These are phyloP conservation scores for Euspilapteryx auroguttella DNA, from an alignment of 2,888 invertebrate genomes.

Conservation along the genomic window DNA sequence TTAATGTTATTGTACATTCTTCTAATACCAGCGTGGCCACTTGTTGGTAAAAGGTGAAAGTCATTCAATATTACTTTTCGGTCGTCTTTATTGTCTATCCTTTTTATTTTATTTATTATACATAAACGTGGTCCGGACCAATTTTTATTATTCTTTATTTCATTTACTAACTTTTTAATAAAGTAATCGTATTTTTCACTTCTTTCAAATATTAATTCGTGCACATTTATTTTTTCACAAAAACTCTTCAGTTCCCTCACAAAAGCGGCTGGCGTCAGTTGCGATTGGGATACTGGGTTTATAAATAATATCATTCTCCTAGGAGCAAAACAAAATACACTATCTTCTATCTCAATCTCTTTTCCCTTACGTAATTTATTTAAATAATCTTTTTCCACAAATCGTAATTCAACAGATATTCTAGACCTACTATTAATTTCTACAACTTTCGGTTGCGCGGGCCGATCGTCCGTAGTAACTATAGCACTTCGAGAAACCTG, in stretches of 20 bases:
- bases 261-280: conserved; percentile 3
- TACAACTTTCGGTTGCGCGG: conserved; percentile 8
- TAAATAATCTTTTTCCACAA: conserved; percentile 3
- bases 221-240: conserved; percentile 1
- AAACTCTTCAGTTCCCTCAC: conserved; percentile 1
- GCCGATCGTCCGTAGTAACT: conserved; percentile 4
- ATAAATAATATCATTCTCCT: conserved; percentile 3
- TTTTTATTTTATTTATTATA: neutral
- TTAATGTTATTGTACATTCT: conserved; percentile 8
- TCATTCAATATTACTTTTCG: conserved; percentile 6
- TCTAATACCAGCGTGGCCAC: conserved; percentile 7
- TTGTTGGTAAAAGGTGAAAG: conserved; percentile 7
- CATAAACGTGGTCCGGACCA: neutral
- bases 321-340: conserved; percentile 3
- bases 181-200: neutral
- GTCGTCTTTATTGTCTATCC: neutral
- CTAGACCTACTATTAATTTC: conserved; percentile 6
- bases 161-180: neutral
- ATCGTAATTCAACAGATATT: conserved; percentile 5
- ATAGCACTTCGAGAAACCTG: conserved; percentile 1
- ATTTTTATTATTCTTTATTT: conserved; percentile 1
- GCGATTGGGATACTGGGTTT: conserved; percentile 2
- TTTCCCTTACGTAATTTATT: conserved; percentile 1
- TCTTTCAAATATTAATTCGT: conserved; percentile 1
- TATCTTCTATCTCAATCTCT: conserved; percentile 2